Base-by-base conservation (phyloP, 2,113 vertebrate genomes). In the Oreochromis tanganicae region DNA sequence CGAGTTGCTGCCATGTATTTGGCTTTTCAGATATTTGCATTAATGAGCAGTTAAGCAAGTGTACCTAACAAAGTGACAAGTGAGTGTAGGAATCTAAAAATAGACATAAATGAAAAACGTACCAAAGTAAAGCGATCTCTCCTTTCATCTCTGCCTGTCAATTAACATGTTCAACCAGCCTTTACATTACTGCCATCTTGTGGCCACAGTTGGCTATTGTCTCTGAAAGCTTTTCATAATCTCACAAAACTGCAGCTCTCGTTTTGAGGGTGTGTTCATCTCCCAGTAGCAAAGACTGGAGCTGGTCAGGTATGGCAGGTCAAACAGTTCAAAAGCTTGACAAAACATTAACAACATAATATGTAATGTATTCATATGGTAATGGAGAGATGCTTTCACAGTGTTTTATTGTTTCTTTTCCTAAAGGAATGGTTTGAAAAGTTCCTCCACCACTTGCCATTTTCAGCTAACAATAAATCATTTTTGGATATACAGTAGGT, bases 401-500 rank as follows among this genome's bases (percentile, higher is more conserved):
- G 0, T 32, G 13, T 32, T 59, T 32, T 59, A 59, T 59, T 59
- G 13, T 29, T 29, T 59, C 56, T 59, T 0, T 59, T 16, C 56
- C 0, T 16, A 59, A 29, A 59, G 56, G 3, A 5, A 1, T 59
- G 56, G 0, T 59, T 59, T 59, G 27, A 59, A 59, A 29, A 32
- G 3, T 17, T 59, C 27, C 27, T 59, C 56, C 27, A 32, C 56
- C 27, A 59, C 56, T 59, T 59, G 27, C 14, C 13, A 16, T 32
- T 59, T 59, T 0, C 1, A 0, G 4, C 13, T 59, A 59, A 29
- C 0, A 59, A 29, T 16, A 59, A 32, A 59, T 29, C 0, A 29
- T 59, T 32, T 29, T 59, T 59, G 56, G 27, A 32, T 9, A 32
- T 59, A 32, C 27, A 29, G 4, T 9, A 9, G 27, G 0, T 59